These are phyloP conservation scores for Busseola fusca DNA, from an alignment of 2,888 invertebrate genomes.

Conservation along the genomic window DNA sequence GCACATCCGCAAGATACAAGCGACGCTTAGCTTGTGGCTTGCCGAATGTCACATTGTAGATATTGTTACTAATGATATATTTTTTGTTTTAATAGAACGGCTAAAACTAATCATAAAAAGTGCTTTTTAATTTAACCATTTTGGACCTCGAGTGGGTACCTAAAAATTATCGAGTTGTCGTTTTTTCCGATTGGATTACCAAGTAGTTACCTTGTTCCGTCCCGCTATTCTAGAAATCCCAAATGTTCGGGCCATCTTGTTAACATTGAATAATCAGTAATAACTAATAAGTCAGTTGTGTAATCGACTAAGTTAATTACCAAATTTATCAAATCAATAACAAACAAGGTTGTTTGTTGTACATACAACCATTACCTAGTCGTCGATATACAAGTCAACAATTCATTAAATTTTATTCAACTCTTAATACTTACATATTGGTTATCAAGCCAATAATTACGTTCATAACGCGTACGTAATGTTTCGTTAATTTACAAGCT, in stretches of 20 bases:
- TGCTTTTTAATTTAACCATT: background rate
- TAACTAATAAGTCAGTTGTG: background rate
- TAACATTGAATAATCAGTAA: background rate
- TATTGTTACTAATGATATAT: too few species aligned
- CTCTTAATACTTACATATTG: slow-evolving; percentile 33
- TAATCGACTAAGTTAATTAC: background rate
- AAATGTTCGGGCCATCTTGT: background rate
- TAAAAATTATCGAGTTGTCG: background rate
- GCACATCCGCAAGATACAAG: background rate
- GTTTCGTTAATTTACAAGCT: slow-evolving; percentile 49
- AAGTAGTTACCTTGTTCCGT: too few species aligned
- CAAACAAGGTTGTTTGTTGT: too few species aligned
- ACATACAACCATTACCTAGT: slow-evolving; percentile 8
- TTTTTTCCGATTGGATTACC: background rate
- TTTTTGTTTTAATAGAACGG: background rate
- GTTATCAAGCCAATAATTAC: slow-evolving; percentile 32
- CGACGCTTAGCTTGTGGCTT: too few species aligned
- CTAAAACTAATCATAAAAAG: background rate
- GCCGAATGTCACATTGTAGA: too few species aligned
- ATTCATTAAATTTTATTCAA: slow-evolving; percentile 36
- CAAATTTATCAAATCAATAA: background rate
- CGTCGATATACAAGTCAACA: slow-evolving; percentile 2
- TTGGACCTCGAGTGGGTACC: background rate
- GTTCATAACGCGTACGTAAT: slow-evolving; percentile 33
- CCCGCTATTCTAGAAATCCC: background rate